Evolutionary conservation across 2,113 vertebrate species (phyloP), one percentile per base, ranked within the genome.

Genomic region (Uropsilus gracilis): DNA sequence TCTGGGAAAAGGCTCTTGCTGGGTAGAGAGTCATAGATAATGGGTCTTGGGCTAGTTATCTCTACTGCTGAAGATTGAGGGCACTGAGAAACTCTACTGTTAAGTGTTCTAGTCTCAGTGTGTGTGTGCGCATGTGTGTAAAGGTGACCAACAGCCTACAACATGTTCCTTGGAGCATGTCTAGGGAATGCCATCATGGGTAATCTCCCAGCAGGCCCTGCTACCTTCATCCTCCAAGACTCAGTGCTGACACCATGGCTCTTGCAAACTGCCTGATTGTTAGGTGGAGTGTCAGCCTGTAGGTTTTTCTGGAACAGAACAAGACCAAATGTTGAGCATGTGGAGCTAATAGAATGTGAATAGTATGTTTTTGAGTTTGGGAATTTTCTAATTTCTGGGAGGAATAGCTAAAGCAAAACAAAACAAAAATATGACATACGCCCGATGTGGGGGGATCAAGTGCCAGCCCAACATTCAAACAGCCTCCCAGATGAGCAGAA

Each of bases 371-470:
- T 57, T 76, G 71, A 66, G 26, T 82, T 82, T 86, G 69, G 53
- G 50, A 93, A 75, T 94, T 86, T 53, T 71, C n/a, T 89, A 90
- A 50, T 71, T 83, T 90, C 34, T 42, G n/a, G 83, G 46, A 95
- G 88, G 42, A 94, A 72, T 2, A 69, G 34, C 50, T 72, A 80
- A 39, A 95, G 71, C 63, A 78, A 95, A 96, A 94, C 75, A 86
- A 93, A 95, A 69, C 37, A 66, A 68, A 91, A 87, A 48, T 55
- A 53, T 20, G 26, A 55, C 66, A 91, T 30, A 61, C 44, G 18
- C 64, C 66, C 72, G 24, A 59, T 59, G 50, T 26, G 42, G 86
- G 83, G 73, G 6, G 8, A 55, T 18, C 39, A 20, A 71, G 24
- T 73, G 42, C 50, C 55, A 86, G 75, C 61, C 10, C 26, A 44